A percentile compares a stretch with the other conserved stretches of the same genome.
Conservation (phyloP, 2,113 vertebrate species). For the Megatriorchis doriae region DNA sequence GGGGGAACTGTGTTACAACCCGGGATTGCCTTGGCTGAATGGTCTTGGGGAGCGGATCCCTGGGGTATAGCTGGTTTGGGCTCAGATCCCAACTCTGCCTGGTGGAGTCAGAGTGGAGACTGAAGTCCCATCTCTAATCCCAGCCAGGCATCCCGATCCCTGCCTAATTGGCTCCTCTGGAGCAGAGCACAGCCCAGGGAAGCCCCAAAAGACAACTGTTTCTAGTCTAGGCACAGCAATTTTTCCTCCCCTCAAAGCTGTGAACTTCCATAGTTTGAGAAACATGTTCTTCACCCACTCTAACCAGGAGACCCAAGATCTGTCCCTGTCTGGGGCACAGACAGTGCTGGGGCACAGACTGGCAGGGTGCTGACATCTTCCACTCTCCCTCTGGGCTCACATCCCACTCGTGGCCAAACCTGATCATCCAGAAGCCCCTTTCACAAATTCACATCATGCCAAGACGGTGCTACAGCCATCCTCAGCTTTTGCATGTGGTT, state of each 20-base stretch:
- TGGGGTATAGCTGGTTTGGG: not conserved
- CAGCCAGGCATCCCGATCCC: not conserved
- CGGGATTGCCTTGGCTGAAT: not conserved
- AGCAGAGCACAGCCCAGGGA: not conserved
- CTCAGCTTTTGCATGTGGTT: rapidly evolving
- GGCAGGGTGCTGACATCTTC: not conserved
- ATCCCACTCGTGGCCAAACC: not conserved
- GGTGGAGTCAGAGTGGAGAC: not conserved
- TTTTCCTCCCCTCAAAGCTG: not conserved
- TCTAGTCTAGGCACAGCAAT: not conserved
- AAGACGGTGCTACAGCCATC: not conserved
- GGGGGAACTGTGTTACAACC: not conserved
- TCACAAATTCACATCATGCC: not conserved
- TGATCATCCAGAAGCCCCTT: not conserved
- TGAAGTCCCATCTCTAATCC: not conserved
- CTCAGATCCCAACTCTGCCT: not conserved
- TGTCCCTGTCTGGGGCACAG: not conserved
- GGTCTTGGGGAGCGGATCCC: not conserved
- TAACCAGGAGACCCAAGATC: not conserved
- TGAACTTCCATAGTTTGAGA: not conserved
- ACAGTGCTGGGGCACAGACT: not conserved
- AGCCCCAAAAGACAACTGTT: not conserved
- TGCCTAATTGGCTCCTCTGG: not conserved
- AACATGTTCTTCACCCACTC: not conserved
- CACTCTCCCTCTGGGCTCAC: not conserved